Percentiles rank a stretch among this genome's conserved stretches.
Evolutionary conservation across 2,797 vertebrate genomes (phyloP).

Genomic region (Rallus crepitans): DNA sequence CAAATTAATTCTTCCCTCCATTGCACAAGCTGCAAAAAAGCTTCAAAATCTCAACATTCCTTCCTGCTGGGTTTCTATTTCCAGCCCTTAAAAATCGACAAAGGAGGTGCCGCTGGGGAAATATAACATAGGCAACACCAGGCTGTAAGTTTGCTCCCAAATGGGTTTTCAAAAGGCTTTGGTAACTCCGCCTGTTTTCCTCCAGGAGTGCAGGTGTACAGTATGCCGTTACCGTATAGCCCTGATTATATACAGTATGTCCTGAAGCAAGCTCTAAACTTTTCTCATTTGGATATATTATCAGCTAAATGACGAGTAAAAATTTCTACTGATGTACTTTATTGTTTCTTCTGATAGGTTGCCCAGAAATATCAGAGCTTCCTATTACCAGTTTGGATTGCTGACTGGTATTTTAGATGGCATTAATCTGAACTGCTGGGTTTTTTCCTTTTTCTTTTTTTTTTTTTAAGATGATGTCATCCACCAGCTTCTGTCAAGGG

Average conservation of each 20-base stretch:
- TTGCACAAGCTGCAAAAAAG: background rate
- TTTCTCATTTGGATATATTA: background rate
- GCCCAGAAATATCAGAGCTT: background rate
- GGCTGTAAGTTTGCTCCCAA: background rate
- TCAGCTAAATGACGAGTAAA: background rate
- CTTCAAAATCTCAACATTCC: background rate
- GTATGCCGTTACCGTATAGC: background rate
- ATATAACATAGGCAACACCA: background rate
- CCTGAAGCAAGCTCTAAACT: background rate
- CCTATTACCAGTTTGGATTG: background rate
- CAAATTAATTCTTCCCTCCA: background rate
- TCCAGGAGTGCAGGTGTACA: background rate
- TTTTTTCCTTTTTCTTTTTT: fast-evolving
- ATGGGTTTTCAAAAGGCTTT: background rate
- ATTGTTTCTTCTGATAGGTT: background rate
- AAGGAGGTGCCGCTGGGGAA: background rate
- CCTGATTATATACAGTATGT: background rate
- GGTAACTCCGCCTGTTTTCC: background rate
- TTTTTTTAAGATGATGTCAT: background rate
- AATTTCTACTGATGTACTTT: background rate
- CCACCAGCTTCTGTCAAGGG: background rate
- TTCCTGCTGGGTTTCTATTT: background rate
- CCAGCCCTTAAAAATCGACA: background rate
- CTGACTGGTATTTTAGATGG: background rate
- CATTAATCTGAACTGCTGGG: background rate